Evolutionary conservation across 2,888 invertebrate species (phyloP).

Genomic region (Scaeva pyrastri): DNA sequence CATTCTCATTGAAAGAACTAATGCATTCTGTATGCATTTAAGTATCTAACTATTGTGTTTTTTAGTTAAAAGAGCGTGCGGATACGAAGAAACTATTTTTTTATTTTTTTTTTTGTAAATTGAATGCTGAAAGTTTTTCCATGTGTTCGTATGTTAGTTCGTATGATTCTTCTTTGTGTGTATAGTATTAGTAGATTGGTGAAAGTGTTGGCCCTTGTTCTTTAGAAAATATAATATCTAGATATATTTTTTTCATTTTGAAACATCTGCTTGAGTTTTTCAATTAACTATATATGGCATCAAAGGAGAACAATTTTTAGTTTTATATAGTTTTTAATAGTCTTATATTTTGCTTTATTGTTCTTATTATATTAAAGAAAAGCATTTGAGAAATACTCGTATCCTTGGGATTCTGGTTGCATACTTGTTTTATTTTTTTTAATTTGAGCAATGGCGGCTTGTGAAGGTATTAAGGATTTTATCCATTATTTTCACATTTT

Average conservation of each 20-base stretch:
- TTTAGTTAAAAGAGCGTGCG: conserved; percentile 1
- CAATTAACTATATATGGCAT: conserved; percentile 67
- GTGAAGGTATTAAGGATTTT: too few species aligned
- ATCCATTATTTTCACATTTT: too few species aligned
- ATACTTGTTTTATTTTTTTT: too few species aligned
- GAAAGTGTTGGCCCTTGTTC: conserved; percentile 34
- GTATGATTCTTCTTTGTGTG: too few species aligned
- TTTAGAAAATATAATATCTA: conserved; percentile 35
- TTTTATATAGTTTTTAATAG: conserved; percentile 29
- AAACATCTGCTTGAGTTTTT: conserved; percentile 72
- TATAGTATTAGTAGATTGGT: not conserved
- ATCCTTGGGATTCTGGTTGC: too few species aligned
- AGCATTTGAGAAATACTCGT: conserved; percentile 20
- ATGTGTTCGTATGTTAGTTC: not conserved
- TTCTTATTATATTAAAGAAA: not conserved
- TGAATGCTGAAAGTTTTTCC: conserved; percentile 3
- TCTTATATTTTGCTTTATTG: not conserved
- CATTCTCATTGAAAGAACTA: not conserved
- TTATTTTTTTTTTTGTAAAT: not conserved
- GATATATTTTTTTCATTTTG: too few species aligned
- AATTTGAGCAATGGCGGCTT: too few species aligned
- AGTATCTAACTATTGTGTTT: conserved; percentile 23
- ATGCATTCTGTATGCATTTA: conserved; percentile 33
- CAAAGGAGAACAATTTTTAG: conserved; percentile 73
- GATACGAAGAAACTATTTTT: not conserved